Percentiles rank a stretch among this genome's conserved stretches.
These are phyloP conservation scores for Saxidomus purpurata DNA, from an alignment of 1,140 invertebrate genomes.

Conservation along the genomic window DNA sequence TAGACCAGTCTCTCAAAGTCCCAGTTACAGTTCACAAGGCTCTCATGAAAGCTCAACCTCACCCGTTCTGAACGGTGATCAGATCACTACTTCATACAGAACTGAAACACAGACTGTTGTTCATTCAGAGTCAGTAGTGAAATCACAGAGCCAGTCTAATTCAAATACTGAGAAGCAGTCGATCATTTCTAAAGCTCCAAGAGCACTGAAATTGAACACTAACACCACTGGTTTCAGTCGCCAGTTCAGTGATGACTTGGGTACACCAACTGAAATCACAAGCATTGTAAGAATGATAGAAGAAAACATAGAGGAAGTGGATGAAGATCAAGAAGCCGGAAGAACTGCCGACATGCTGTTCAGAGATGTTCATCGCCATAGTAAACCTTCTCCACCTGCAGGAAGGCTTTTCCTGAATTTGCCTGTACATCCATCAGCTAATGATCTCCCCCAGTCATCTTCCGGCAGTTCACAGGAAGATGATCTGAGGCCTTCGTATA, in stretches of 20 bases:
- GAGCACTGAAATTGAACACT: slow-evolving; percentile 55
- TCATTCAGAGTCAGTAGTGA: not conserved
- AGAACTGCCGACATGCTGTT: slow-evolving; percentile 15
- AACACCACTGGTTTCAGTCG: slow-evolving; percentile 80
- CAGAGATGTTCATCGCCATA: not conserved
- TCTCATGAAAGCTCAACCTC: slow-evolving; percentile 62
- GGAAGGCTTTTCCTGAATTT: slow-evolving; percentile 74
- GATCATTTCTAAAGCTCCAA: slow-evolving; percentile 26
- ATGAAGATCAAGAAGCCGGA: slow-evolving; percentile 66
- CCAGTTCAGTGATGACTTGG: slow-evolving; percentile 83
- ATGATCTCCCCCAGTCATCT: slow-evolving; percentile 53
- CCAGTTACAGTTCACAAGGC: slow-evolving; percentile 62
- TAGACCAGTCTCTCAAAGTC: slow-evolving; percentile 60
- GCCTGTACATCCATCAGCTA: slow-evolving; percentile 41
- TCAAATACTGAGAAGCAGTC: slow-evolving; percentile 36
- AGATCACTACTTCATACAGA: not conserved
- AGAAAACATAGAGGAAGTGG: slow-evolving; percentile 75
- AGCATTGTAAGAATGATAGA: slow-evolving; percentile 83
- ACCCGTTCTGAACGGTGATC: slow-evolving; percentile 58
- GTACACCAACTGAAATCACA: slow-evolving; percentile 82
- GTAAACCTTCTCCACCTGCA: slow-evolving; percentile 39
- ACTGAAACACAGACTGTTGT: slow-evolving; percentile 14
- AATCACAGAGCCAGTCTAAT: slow-evolving; percentile 13
- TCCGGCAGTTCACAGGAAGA: slow-evolving; percentile 59
- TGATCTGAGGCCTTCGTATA: slow-evolving; percentile 73